Evolutionary conservation across 2,113 vertebrate species (phyloP), one percentile per base, ranked within the genome.

Genomic region (Oenanthe oenanthe): DNA sequence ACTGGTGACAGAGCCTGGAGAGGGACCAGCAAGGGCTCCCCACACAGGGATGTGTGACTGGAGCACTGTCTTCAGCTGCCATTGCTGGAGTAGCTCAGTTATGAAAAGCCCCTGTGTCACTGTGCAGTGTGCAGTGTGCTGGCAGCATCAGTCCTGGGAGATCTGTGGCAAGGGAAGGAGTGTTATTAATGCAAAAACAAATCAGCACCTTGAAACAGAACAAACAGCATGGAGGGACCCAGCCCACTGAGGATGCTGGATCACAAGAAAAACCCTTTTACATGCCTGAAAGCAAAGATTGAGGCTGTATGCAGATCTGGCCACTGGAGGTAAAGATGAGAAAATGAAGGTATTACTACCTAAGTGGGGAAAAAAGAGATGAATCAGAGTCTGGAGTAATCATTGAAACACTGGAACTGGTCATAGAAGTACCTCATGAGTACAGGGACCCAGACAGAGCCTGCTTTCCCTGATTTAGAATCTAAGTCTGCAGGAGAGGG

Each of bases 261-360:
- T 83, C 2, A 3, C 56, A 71, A 73, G 58, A 24, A 84, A 73
- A 85, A 21, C 17, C 16, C 16, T 81, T 71, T 47, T 40, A 71
- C 65, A 67, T 42, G 34, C 57, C 72, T 77, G 70, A 79, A 81
- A 87, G 77, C 26, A 78, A 63, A 87, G 63, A 63, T 1, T 67
- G 51, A 89, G 73, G 65, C 73, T n/a, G 24, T 67, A 32, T 51
- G 61, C 72, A 94, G 70, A 77, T 40, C 20, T 91, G 42, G 16
- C 42, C 22, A 22, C 20, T 29, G 77, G 42, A 63, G n/a, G 61
- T 87, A 77, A 86, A 82, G 78, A 81, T 0, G 2, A 70, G 78
- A 75, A 92, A 82, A 92, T 76, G 26, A 90, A 89, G 70, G 53
- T 78, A 84, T 92, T 84, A 42, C 56, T 47, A 16, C 76, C 80